phyloP scores from a whole-genome alignment of 2,113 vertebrate species.

The Coptodon bakossiorum region DNA sequence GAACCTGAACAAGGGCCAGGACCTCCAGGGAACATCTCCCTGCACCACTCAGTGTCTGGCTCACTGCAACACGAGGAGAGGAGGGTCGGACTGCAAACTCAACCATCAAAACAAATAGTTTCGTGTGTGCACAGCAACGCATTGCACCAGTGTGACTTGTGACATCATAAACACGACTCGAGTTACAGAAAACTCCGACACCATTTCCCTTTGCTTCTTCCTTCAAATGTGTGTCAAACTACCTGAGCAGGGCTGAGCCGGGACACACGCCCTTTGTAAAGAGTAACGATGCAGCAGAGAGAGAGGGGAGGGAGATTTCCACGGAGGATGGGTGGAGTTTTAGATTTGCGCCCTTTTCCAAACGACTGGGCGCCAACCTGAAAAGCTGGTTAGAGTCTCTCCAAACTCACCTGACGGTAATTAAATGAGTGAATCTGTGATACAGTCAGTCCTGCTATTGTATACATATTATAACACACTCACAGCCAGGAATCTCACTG shows the following conservation, averaged over 20 bases:
- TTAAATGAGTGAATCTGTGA: neutral
- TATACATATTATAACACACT: neutral
- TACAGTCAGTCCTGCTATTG: neutral
- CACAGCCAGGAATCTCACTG: neutral
- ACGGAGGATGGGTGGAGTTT: neutral
- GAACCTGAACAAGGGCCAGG: neutral
- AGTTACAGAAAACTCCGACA: neutral
- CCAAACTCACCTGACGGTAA: neutral
- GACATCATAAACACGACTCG: neutral
- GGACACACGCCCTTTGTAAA: constrained; percentile 63
- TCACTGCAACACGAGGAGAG: neutral
- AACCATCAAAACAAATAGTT: neutral
- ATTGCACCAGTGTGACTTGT: neutral
- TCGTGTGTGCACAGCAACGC: neutral
- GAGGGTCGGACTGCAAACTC: neutral
- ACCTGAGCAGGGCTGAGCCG: constrained; percentile 35
- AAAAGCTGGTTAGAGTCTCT: neutral
- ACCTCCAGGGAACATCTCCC: neutral
- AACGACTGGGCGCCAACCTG: neutral
- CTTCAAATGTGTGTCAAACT: neutral
- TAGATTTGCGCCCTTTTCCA: neutral
- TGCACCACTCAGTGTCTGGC: neutral
- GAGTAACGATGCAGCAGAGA: neutral
- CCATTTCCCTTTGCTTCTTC: neutral
- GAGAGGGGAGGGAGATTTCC: neutral